Conservation (phyloP, 2,113 vertebrate species). For the Sisor rabdophorus region DNA sequence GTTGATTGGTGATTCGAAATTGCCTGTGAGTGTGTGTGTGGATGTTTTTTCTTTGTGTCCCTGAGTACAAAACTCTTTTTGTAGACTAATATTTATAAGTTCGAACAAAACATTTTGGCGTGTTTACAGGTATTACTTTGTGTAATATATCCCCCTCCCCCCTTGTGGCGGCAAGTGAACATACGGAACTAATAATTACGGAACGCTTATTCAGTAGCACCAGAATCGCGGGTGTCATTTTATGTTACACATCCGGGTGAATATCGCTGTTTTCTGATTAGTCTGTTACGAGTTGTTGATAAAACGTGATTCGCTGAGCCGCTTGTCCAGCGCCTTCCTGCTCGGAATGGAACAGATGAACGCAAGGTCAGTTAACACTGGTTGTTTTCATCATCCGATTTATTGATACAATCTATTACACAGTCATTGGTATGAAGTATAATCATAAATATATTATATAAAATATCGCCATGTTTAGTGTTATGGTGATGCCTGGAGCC, state of each 20-base stretch:
- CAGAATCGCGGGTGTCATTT: not conserved
- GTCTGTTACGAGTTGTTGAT: slow-evolving; percentile 18
- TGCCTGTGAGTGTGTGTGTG: too few species aligned
- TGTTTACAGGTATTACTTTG: too few species aligned
- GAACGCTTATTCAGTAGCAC: slow-evolving; percentile 27
- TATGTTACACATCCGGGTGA: slow-evolving; percentile 27
- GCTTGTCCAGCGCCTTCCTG: not conserved
- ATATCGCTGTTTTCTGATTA: slow-evolving; percentile 15
- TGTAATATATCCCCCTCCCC: not conserved
- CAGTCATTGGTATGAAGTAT: too few species aligned
- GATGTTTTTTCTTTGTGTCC: too few species aligned
- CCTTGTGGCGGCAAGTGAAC: slow-evolving; percentile 12
- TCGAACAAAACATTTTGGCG: too few species aligned
- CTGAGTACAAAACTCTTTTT: too few species aligned
- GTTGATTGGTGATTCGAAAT: too few species aligned
- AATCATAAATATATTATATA: not conserved
- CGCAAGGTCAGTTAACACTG: slow-evolving; percentile 41
- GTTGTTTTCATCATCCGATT: not conserved
- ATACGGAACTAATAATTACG: not conserved
- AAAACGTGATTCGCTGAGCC: slow-evolving; percentile 35
- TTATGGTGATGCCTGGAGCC: not conserved
- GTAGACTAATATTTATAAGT: too few species aligned
- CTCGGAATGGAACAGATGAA: slow-evolving; percentile 10
- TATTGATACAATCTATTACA: not conserved
- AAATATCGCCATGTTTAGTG: not conserved